Conservation (phyloP, 2,113 vertebrate genomes). For the Murina feae region DNA sequence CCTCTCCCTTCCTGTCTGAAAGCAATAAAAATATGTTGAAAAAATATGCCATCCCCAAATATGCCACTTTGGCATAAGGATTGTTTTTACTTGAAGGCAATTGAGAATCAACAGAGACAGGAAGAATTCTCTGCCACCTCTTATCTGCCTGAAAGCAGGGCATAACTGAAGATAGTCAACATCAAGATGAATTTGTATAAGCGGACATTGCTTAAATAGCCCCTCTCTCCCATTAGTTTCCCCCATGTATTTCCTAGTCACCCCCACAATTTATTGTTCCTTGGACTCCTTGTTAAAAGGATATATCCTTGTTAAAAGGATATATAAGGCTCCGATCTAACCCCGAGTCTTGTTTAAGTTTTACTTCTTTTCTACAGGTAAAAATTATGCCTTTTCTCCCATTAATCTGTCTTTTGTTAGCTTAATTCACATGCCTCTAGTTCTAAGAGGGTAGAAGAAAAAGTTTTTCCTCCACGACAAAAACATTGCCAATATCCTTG, state of each 20-base stretch:
- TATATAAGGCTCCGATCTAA: background rate
- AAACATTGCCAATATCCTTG: background rate
- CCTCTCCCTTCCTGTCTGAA: no score
- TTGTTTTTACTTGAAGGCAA: background rate
- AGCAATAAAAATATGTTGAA: no score
- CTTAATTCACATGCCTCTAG: background rate
- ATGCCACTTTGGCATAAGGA: background rate
- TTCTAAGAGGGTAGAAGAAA: background rate
- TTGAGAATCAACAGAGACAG: background rate
- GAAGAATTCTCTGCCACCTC: background rate
- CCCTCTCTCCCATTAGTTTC: background rate
- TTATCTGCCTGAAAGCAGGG: background rate
- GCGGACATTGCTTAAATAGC: background rate
- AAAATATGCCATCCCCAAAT: background rate
- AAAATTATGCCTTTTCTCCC: background rate
- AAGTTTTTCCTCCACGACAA: background rate
- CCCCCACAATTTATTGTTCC: background rate
- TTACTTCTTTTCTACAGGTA: slow-evolving; percentile 12
- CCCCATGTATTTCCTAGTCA: background rate
- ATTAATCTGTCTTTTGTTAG: background rate
- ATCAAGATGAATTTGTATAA: background rate
- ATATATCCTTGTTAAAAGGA: background rate
- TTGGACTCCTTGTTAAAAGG: background rate
- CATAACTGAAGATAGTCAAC: background rate
- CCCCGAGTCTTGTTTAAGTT: background rate